Evolutionary conservation across 1,140 invertebrate genomes (phyloP), one percentile per base, ranked within the genome.

Genomic region (Melanaphis sacchari): DNA sequence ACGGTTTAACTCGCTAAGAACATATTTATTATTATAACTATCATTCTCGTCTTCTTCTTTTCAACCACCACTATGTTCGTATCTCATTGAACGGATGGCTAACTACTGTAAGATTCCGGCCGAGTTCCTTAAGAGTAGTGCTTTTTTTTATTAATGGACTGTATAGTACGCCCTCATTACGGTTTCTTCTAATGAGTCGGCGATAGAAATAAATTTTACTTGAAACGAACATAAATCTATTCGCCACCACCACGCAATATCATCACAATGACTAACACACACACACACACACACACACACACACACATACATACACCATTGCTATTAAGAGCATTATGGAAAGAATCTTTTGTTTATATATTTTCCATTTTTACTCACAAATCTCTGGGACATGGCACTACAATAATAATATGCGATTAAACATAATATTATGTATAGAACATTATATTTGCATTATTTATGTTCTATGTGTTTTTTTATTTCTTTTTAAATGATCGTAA

Each of bases 161-260:
- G 22, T 38, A 11, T 18, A 76, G 59, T 76, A 90, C 88, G 52
- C 88, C 49, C 88, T 59, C 88, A 59, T 90, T 59, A 90, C 88
- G 49, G 49, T 52, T 90, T 90, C 36, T 90, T 90, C 88, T 59
- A 59, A 90, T 59, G 49, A 90, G 88, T 90, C 88, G 49, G 15
- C 52, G 52, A 40, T 40, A 26, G 88, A 90, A 59, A 59, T 90
- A 90, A 40, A 90, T 90, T 90, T 90, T 59, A 59, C 22, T 59
- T 24, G 26, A 90, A 90, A 90, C 21, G 87, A 41, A 89, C 87
- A 89, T 89, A 89, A 89, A 89, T 89, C 87, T 89, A 52, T 36
- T 54, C 46, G 22, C 36, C n/a, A 38, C 49, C 49, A 1, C n/a
- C 46, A 40, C 8, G 40, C 84, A 18, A 31, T 31, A 31, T 31